phyloP scores from a whole-genome alignment of 1,140 invertebrate species.

The Eumeta japonica region DNA sequence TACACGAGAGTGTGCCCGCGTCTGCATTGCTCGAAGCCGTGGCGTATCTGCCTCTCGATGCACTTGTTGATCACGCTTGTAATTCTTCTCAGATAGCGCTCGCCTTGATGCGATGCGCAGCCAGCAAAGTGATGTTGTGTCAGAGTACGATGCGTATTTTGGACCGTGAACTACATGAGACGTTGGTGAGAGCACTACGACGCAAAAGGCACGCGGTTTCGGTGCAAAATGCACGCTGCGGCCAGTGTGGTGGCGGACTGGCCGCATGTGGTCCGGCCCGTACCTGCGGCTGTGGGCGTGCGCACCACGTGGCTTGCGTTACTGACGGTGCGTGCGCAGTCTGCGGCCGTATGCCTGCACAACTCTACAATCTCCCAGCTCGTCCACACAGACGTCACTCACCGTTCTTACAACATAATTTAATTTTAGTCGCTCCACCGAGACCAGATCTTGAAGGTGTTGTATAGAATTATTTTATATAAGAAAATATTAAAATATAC shows the following conservation, averaged over 20 bases:
- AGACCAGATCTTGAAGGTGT: conserved; percentile 44
- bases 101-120: conserved; percentile 16
- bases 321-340: conserved; percentile 13
- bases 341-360: conserved; percentile 20
- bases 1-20: conserved; percentile 19
- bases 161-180: conserved; percentile 25
- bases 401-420: conserved; percentile 20
- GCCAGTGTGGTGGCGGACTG: conserved; percentile 10
- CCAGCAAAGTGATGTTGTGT: too few species aligned
- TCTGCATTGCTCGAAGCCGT: conserved; percentile 29
- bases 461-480: conserved; percentile 13
- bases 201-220: conserved; percentile 21
- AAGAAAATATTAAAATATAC: conserved; percentile 9
- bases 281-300: conserved; percentile 26
- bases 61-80: conserved; percentile 22
- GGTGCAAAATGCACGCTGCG: conserved; percentile 19
- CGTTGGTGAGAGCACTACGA: conserved; percentile 25
- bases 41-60: conserved; percentile 25
- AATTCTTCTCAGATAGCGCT: conserved; percentile 20
- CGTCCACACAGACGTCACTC: conserved; percentile 1
- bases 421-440: conserved; percentile 36
- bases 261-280: conserved; percentile 9
- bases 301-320: conserved; percentile 22
- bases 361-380: conserved; percentile 7
- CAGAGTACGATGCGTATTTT: conserved; percentile 17